Base-by-base conservation (phyloP, 2,888 invertebrate species). In the Odontocolon sp. region DNA sequence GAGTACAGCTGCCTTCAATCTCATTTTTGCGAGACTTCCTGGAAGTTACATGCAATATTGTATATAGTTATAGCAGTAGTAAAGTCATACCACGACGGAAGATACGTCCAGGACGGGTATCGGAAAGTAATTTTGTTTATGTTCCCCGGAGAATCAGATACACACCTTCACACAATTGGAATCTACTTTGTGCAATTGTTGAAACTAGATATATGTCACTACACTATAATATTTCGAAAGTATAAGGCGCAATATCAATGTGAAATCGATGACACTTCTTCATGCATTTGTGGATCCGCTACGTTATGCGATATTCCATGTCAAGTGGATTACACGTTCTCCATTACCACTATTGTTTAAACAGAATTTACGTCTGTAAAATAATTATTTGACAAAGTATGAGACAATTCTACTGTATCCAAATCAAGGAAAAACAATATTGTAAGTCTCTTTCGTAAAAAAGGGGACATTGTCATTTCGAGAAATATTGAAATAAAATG, bases 111-210 rank as follows among this genome's bases (percentile, higher is more conserved):
- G 54, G 56, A 45, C 11, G 11, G 63, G 68, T 80, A 78, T 77
- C 77, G 75, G 69, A 57, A 76, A 79, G 66, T 80, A 80, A 82
- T 82, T 82, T 82, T 68, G 71, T 70, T 77, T 77, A 69, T 67
- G 74, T 56, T 70, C 78, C 71, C 68, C 21, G 31, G 76, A 59
- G 70, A 69, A 38, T 16, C 42, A 52, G 33, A 8, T 8, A 33
- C 33, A 42, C 59, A 14, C 18, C 26, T n/a, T 9, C 28, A 1
- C 59, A 42, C 26, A 9, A 42, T 59, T n/a, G n/a, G n/a, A n/a
- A n/a, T n/a, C n/a, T n/a, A 59, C 59, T 42, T 59, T 59, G 8
- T 1, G 6, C 18, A 3, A 3, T 2, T 8, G n/a, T n/a, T n/a
- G n/a, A n/a, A n/a, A n/a, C n/a, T 26, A 50, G 50, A 8, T 8